Conservation (phyloP, 2,113 vertebrate genomes). For the Notechis scutatus region DNA sequence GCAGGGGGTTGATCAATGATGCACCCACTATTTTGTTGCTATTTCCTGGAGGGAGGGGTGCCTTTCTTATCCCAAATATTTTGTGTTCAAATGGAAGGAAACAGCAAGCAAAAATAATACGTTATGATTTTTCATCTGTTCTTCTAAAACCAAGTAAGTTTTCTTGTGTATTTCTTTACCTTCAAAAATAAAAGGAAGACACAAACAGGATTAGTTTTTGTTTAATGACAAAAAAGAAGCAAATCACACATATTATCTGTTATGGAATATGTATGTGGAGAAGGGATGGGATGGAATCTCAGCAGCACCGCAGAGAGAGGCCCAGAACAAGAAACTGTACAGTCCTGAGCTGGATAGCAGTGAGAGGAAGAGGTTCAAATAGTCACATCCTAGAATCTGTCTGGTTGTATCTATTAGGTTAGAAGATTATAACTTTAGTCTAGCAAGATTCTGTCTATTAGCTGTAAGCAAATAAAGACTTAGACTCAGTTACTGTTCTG, state of each 20-base stretch:
- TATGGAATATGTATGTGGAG: no score
- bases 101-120: background rate
- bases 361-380: background rate
- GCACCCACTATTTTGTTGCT: background rate
- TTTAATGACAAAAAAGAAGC: background rate
- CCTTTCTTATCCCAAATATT: background rate
- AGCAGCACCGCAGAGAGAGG: background rate
- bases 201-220: background rate
- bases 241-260: background rate
- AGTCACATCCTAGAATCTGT: background rate
- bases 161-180: background rate
- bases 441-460: background rate
- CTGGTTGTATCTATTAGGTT: background rate
- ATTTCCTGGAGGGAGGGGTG: background rate
- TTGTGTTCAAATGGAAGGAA: background rate
- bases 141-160: background rate
- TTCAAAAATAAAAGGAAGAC: background rate
- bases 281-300: background rate
- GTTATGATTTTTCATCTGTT: background rate
- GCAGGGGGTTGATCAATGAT: background rate
- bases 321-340: background rate
- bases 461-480: background rate
- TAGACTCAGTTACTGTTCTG: no score
- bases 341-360: background rate
- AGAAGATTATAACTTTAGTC: background rate